Evolutionary conservation across 2,113 vertebrate species (phyloP).

Genomic region (Phalacrocorax carbo): DNA sequence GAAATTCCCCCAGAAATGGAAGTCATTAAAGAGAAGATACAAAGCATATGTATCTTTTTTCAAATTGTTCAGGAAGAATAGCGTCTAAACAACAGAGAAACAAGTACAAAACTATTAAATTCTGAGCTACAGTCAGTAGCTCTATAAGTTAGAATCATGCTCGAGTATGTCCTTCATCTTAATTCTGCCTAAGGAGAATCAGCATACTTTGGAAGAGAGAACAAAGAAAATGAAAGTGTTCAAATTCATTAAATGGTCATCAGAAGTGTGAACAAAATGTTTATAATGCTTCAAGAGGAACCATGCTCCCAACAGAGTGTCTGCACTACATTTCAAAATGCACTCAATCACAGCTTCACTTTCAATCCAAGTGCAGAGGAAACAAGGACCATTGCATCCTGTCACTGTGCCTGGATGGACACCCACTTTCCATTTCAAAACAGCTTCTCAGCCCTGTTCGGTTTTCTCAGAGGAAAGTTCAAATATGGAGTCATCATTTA

Average conservation of each 20-base stretch:
- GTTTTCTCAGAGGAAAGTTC: neutral
- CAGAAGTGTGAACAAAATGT: constrained; percentile 18
- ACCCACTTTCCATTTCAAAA: neutral
- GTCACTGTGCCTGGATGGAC: neutral
- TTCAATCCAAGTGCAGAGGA: neutral
- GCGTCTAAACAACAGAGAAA: neutral
- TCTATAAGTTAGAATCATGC: neutral
- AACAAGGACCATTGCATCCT: neutral
- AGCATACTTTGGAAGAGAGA: neutral
- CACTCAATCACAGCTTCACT: neutral
- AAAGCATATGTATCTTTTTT: neutral
- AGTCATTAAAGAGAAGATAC: neutral
- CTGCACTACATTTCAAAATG: neutral
- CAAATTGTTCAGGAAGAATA: neutral
- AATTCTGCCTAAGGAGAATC: neutral
- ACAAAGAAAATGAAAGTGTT: neutral
- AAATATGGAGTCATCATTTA: neutral
- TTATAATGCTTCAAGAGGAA: neutral
- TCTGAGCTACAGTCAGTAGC: neutral
- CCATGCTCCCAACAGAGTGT: neutral
- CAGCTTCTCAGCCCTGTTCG: neutral
- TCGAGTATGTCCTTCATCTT: neutral
- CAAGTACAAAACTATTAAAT: neutral
- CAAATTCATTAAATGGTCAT: constrained; percentile 29
- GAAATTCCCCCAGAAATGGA: neutral